A percentile compares a stretch with the other conserved stretches of the same genome.
Conservation (phyloP, 2,888 invertebrate species). For the Callimorpha dominula region DNA sequence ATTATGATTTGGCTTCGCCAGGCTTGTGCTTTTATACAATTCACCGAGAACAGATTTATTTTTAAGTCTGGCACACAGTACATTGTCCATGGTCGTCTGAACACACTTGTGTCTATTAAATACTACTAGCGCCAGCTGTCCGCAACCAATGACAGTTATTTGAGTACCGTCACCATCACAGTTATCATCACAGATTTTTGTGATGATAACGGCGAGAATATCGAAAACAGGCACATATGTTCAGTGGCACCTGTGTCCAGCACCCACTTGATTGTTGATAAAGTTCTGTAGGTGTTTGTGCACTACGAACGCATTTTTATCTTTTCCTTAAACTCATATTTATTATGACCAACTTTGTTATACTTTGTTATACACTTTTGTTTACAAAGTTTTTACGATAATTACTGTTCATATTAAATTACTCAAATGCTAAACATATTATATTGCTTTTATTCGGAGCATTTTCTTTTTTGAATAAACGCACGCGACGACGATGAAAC, state of each 20-base stretch:
- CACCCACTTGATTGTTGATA: conserved; percentile 37
- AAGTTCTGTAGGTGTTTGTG: conserved; percentile 1
- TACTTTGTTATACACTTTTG: too few relatives aligned
- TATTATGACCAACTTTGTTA: neutral
- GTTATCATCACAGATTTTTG: neutral
- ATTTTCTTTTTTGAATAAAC: too few relatives aligned
- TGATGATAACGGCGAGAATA: neutral
- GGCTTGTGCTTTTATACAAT: too few relatives aligned
- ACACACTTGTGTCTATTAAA: conserved; percentile 43
- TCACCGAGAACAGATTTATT: too few relatives aligned
- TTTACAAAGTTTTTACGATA: too few relatives aligned
- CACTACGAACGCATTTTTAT: neutral
- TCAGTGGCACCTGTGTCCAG: conserved; percentile 43
- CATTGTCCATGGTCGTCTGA: conserved; percentile 44
- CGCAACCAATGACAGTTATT: conserved; percentile 29
- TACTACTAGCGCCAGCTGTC: conserved; percentile 38
- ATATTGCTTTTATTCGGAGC: too few relatives aligned
- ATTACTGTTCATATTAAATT: too few relatives aligned
- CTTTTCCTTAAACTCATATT: conserved; percentile 8
- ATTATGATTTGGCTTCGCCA: too few relatives aligned
- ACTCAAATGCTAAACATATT: too few relatives aligned
- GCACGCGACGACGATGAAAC: too few relatives aligned
- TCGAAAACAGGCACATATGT: conserved; percentile 27
- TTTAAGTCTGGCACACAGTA: conserved; percentile 37
- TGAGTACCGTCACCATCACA: neutral